Conservation (phyloP, 2,888 invertebrate genomes). For the Seira musarum region DNA sequence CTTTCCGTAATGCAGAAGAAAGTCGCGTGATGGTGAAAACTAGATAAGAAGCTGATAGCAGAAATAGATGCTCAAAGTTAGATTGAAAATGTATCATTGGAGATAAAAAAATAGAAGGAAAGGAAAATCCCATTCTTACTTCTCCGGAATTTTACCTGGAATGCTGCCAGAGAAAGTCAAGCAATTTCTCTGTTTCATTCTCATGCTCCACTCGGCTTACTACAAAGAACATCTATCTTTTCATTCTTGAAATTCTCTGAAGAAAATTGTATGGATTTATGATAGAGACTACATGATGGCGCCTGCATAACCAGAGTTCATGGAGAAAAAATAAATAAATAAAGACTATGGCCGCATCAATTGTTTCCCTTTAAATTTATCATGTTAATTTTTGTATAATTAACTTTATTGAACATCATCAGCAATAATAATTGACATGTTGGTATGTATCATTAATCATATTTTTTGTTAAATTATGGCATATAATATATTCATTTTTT, state of each 20-base stretch:
- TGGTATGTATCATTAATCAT: slow-evolving; percentile 36
- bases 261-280: background rate
- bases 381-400: slow-evolving; percentile 38
- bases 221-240: background rate
- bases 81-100: slow-evolving; percentile 47
- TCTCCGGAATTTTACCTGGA: slow-evolving; percentile 28
- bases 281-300: background rate
- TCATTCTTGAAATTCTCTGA: background rate
- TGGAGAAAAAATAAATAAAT: background rate
- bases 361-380: slow-evolving; percentile 16
- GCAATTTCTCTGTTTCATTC: background rate
- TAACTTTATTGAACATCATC: slow-evolving; percentile 64
- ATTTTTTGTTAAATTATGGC: slow-evolving; percentile 33
- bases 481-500: slow-evolving; percentile 35
- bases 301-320: background rate
- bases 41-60: slow-evolving; percentile 1
- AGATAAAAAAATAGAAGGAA: slow-evolving; percentile 13
- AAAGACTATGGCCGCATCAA: too few relatives aligned
- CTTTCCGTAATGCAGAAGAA: too few relatives aligned
- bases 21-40: background rate
- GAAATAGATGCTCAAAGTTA: slow-evolving; percentile 7
- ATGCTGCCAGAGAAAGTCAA: slow-evolving; percentile 25
- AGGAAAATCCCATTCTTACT: background rate
- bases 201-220: background rate
- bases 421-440: slow-evolving; percentile 61